These are phyloP conservation scores for Cantharis nigra DNA, from an alignment of 2,888 invertebrate genomes.

Conservation along the genomic window DNA sequence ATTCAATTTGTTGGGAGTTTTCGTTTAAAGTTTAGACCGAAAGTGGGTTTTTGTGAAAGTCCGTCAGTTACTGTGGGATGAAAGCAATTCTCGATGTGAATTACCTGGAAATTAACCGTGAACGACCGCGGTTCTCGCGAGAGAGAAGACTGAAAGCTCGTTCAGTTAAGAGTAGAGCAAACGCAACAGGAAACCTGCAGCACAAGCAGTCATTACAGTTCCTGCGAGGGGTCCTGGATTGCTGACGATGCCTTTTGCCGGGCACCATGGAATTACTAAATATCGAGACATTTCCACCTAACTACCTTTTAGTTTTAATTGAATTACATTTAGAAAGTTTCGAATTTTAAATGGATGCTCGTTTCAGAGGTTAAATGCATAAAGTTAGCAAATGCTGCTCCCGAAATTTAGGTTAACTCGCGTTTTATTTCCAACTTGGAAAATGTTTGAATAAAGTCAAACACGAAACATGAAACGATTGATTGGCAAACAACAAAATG, in stretches of 20 bases:
- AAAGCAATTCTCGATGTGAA: conserved; percentile 49
- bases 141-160: conserved; percentile 37
- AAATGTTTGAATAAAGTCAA: not conserved
- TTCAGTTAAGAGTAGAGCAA: conserved; percentile 37
- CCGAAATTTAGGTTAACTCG: not conserved
- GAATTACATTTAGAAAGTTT: conserved; percentile 30
- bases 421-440: not conserved
- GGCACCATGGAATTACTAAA: conserved; percentile 45
- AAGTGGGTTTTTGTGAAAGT: conserved; percentile 40
- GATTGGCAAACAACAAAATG: not conserved
- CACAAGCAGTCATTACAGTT: conserved; percentile 50
- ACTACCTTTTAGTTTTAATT: conserved; percentile 33
- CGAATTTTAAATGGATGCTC: conserved; percentile 26
- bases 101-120: conserved; percentile 54
- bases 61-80: conserved; percentile 35
- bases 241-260: conserved; percentile 44
- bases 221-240: conserved; percentile 35
- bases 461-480: not conserved
- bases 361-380: not conserved
- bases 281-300: conserved; percentile 45
- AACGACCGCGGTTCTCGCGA: conserved; percentile 39
- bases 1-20: conserved; percentile 36
- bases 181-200: conserved; percentile 48
- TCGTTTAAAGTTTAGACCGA: conserved; percentile 38
- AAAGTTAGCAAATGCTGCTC: not conserved